phyloP scores from a whole-genome alignment of 2,797 vertebrate species.

The Alfaro cultratus region DNA sequence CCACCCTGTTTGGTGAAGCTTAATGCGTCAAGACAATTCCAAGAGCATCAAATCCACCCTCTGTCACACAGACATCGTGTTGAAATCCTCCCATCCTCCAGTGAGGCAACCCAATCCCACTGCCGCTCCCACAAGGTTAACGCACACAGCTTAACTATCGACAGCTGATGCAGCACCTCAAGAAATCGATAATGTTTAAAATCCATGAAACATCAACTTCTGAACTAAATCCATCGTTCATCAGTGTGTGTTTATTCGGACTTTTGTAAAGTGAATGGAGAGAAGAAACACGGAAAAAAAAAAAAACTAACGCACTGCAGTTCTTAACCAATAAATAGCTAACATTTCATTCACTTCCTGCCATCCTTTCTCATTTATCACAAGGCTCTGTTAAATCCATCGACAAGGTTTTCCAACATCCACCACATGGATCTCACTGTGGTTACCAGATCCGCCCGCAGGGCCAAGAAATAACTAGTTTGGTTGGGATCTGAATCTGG shows the following conservation, averaged over 20 bases:
- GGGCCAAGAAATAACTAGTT: constrained; percentile 56
- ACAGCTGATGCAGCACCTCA: constrained; percentile 10
- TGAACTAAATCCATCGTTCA: neutral
- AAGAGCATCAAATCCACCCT: constrained; percentile 4
- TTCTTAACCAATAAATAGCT: constrained; percentile 8
- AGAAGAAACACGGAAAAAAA: neutral
- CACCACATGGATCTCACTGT: constrained; percentile 24
- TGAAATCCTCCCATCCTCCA: constrained; percentile 11
- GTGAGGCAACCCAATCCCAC: constrained; percentile 18
- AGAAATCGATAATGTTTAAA: constrained; percentile 11
- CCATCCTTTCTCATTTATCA: neutral
- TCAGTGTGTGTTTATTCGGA: neutral
- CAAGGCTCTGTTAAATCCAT: constrained; percentile 16
- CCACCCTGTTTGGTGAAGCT: constrained; percentile 2
- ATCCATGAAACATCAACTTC: constrained; percentile 7
- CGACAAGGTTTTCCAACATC: constrained; percentile 19
- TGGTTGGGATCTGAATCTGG: constrained; percentile 53
- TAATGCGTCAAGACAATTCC: constrained; percentile 8
- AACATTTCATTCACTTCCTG: constrained; percentile 10
- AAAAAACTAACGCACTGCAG: neutral
- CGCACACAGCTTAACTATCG: constrained; percentile 12
- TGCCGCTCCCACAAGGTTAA: constrained; percentile 20
- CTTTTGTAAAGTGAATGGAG: neutral
- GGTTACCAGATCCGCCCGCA: constrained; percentile 14
- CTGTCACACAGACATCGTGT: constrained; percentile 9